Conservation (phyloP, 1,140 invertebrate species). For the Eciton burchellii region DNA sequence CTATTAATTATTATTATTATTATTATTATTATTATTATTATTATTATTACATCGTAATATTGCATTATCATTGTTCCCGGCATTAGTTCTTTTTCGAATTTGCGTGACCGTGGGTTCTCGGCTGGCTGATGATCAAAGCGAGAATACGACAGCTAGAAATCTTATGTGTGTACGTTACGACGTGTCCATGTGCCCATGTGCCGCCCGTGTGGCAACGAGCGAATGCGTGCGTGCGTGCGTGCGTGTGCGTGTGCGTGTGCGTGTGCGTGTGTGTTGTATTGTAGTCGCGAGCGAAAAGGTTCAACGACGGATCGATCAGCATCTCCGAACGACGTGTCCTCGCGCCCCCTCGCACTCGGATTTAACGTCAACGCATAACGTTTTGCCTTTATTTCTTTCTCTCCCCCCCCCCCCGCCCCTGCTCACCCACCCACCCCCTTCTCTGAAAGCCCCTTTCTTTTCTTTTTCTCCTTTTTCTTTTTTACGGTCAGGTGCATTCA, state of each 20-base stretch:
- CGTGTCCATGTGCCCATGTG: slow-evolving; percentile 11
- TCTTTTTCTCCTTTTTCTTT: not conserved
- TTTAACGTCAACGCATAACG: slow-evolving; percentile 49
- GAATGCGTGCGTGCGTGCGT: slow-evolving; percentile 50
- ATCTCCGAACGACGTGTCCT: slow-evolving; percentile 63
- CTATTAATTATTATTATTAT: slow-evolving; percentile 73
- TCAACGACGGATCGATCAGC: slow-evolving; percentile 64
- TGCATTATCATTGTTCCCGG: slow-evolving; percentile 80
- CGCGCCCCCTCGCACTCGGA: slow-evolving; percentile 44
- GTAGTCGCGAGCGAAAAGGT: slow-evolving; percentile 66
- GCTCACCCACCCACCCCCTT: too few species aligned
- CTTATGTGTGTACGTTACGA: slow-evolving; percentile 12
- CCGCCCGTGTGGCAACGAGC: slow-evolving; percentile 26
- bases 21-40: slow-evolving; percentile 78
- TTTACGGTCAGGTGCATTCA: slow-evolving; percentile 10
- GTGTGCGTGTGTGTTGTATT: slow-evolving; percentile 50
- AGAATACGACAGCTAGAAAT: slow-evolving; percentile 36
- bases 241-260: slow-evolving; percentile 57
- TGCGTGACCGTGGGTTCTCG: slow-evolving; percentile 54
- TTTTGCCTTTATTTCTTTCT: not conserved
- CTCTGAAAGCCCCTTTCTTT: too few species aligned
- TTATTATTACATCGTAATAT: slow-evolving; percentile 74
- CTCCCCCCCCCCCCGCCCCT: too few species aligned
- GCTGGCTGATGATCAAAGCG: slow-evolving; percentile 11
- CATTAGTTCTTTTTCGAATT: slow-evolving; percentile 63